phyloP scores from a whole-genome alignment of 2,888 invertebrate genomes.

The Ptilodon capucinus region DNA sequence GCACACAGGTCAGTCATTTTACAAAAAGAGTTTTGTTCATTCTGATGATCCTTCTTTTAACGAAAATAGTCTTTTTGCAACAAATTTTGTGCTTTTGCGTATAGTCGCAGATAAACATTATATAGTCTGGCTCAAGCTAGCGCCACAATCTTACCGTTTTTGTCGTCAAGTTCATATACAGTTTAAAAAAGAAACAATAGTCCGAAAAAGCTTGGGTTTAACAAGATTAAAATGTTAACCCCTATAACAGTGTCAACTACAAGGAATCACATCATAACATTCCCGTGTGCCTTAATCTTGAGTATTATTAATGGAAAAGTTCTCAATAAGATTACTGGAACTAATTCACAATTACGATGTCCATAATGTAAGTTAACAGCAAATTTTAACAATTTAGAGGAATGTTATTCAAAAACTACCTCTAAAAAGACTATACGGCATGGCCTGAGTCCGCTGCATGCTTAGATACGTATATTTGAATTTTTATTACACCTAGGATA shows the following conservation, averaged over 20 bases:
- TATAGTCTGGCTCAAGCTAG: neutral
- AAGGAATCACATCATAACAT: neutral
- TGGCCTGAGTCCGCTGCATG: neutral
- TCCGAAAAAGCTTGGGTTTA: slow-evolving; percentile 1
- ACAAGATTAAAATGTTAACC: neutral
- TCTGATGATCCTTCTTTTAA: neutral
- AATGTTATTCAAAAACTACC: neutral
- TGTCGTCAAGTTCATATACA: neutral
- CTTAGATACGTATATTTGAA: slow-evolving; percentile 5
- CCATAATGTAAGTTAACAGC: neutral
- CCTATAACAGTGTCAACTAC: neutral
- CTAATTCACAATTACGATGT: slow-evolving; percentile 1
- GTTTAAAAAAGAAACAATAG: slow-evolving; percentile 1
- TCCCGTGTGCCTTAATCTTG: neutral
- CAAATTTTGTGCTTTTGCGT: neutral
- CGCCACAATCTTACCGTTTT: neutral
- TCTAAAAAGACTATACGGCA: neutral
- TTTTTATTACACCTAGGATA: slow-evolving; percentile 1
- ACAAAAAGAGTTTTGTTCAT: neutral
- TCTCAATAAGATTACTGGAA: neutral
- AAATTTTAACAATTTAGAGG: neutral
- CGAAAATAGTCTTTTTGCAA: neutral
- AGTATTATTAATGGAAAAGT: neutral
- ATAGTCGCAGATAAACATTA: neutral
- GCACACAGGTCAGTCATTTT: neutral